Evolutionary conservation across 2,113 vertebrate species (phyloP).

Genomic region (Corapipo altera): DNA sequence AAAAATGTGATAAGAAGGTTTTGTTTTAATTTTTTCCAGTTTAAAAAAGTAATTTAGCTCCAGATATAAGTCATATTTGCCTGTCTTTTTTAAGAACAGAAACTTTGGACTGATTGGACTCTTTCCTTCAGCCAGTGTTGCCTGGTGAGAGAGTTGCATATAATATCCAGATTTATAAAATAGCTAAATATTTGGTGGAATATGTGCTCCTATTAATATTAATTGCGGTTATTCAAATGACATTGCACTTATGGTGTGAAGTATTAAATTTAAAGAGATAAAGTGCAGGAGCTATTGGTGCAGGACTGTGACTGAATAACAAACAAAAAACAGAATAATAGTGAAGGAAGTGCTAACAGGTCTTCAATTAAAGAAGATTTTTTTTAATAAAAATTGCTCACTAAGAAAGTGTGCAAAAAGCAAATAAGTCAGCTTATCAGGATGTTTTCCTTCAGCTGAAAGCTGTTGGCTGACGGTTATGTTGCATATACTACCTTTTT

Average conservation of each 20-base stretch:
- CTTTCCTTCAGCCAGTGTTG: neutral
- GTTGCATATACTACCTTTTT: neutral
- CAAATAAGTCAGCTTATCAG: neutral
- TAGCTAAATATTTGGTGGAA: neutral
- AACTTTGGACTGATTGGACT: neutral
- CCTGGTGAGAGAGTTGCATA: neutral
- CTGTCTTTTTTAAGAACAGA: conserved; percentile 19
- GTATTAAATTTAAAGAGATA: neutral
- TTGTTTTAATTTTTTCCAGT: neutral
- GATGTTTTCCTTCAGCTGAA: neutral
- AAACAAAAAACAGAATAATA: neutral
- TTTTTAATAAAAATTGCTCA: neutral
- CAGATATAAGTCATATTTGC: neutral
- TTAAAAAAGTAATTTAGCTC: neutral
- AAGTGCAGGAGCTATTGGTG: neutral
- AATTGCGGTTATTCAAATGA: neutral
- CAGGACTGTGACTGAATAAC: neutral
- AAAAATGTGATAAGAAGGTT: neutral
- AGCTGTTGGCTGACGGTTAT: neutral
- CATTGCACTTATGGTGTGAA: neutral
- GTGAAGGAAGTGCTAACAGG: neutral
- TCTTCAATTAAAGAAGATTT: neutral
- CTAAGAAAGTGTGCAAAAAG: neutral
- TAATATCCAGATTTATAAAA: neutral
- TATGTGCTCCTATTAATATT: neutral